A percentile compares a stretch with the other conserved stretches of the same genome.
phyloP scores from a whole-genome alignment of 2,113 vertebrate genomes.

The Neolamprologus ventralis region DNA sequence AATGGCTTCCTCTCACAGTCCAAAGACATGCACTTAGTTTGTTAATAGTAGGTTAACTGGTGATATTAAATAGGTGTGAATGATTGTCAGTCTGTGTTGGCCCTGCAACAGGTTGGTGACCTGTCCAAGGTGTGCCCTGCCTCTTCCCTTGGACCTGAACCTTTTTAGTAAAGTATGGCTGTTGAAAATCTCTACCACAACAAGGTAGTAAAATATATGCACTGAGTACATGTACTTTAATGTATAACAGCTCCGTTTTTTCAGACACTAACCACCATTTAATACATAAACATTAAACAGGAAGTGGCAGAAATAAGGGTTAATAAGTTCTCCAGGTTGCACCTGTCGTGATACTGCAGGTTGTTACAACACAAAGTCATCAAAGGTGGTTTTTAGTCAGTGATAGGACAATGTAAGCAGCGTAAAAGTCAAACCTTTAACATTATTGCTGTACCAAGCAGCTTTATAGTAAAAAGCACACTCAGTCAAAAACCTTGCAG shows the following conservation, averaged over 20 bases:
- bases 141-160: not conserved
- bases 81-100: not conserved
- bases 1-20: not conserved
- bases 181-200: not conserved
- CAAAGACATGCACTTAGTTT: not conserved
- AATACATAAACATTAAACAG: not conserved
- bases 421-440: not conserved
- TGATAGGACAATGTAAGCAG: not conserved
- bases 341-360: not conserved
- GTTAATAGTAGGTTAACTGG: not conserved
- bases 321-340: not conserved
- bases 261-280: not conserved
- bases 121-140: not conserved
- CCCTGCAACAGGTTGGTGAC: not conserved
- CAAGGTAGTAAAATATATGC: not conserved
- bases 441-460: not conserved
- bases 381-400: not conserved
- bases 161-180: not conserved
- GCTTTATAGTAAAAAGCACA: not conserved
- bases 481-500: not conserved
- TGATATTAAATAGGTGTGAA: not conserved
- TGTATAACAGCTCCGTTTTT: not conserved
- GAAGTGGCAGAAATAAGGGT: not conserved
- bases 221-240: not conserved
- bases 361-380: not conserved